Base-by-base conservation (phyloP, 1,140 invertebrate species). In the Ostrea denselamellosa region DNA sequence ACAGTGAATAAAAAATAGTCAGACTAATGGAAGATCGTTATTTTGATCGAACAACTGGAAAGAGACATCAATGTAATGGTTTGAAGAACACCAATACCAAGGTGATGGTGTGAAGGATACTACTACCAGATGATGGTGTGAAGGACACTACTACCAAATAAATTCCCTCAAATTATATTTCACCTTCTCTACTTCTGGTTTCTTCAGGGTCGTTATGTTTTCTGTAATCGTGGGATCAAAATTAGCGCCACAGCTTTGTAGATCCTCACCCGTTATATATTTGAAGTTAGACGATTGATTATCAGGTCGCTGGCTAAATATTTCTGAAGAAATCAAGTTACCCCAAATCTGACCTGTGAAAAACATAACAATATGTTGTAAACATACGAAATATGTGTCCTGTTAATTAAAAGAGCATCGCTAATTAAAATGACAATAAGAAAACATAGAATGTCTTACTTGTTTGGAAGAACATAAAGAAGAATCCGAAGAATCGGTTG, bases 391-490 rank as follows among this genome's bases (percentile, higher is more conserved):
- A 44, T 44, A 44, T 2, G 5, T 44, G n/a, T n/a, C n/a, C 34
- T 44, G 34, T 44, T 44, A n/a, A 9, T 28, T 81, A 17, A 10
- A 28, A 28, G 3, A 44, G 1, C 7, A 62, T 62, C 56, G 14
- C 17, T 17, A 0, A 62, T 17, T n/a, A 1, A 71, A 19, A 71
- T 71, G n/a, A 1, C 9, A 44, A 44, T 1, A 71, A 8, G 68
- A 34, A 34, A 10, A 51, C 68, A 44, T 44, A 5, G 34, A 44
- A 44, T 44, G 28, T 91, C 93, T 92, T 87, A 95, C 98, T 97
- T 0, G 97, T 97, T 93, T 99, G 98, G 97, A 98, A 99, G 87
- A 98, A 97, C 89, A 99, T 97, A 95, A 99, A 99, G 96, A 99
- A 99, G 96, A 99, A 98, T 34, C 98, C 98, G 95, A 99, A 99